phyloP scores from a whole-genome alignment of 2,888 invertebrate species.

The Polia nebulosa region DNA sequence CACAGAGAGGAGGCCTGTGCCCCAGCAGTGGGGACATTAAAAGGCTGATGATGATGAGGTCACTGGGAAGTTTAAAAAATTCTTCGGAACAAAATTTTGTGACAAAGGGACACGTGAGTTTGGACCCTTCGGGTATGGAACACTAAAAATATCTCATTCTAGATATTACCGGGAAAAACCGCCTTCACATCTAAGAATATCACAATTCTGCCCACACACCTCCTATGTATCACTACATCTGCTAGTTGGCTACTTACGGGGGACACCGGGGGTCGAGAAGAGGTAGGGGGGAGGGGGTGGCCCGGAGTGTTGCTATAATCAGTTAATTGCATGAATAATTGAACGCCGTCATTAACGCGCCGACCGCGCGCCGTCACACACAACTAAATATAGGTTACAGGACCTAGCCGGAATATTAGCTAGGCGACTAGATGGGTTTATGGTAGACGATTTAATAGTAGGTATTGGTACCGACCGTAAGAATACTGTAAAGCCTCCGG shows the following conservation, averaged over 20 bases:
- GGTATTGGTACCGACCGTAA: too few relatives aligned
- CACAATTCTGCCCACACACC: neutral
- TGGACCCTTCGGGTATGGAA: too few relatives aligned
- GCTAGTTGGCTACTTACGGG: slow-evolving; percentile 41
- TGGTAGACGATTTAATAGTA: neutral
- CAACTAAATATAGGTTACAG: slow-evolving; percentile 64
- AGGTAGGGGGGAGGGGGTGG: slow-evolving; percentile 40
- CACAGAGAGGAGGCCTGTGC: too few relatives aligned
- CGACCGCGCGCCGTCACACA: slow-evolving; percentile 61
- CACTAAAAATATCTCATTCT: neutral
- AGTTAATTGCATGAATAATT: slow-evolving; percentile 91
- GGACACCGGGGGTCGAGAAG: slow-evolving; percentile 10
- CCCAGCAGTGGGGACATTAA: too few relatives aligned
- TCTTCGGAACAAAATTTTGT: too few relatives aligned
- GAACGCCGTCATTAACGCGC: slow-evolving; percentile 78
- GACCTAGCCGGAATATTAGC: slow-evolving; percentile 39
- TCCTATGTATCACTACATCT: neutral
- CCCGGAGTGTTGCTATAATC: slow-evolving; percentile 86
- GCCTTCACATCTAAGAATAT: neutral
- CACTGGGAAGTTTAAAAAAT: too few relatives aligned
- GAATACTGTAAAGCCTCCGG: too few relatives aligned
- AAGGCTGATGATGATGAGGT: too few relatives aligned
- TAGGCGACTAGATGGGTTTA: neutral
- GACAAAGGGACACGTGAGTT: too few relatives aligned
- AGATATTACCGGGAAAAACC: too few relatives aligned